These are phyloP conservation scores for Moxostoma hubbsi DNA, from an alignment of 2,797 vertebrate species.

Conservation along the genomic window DNA sequence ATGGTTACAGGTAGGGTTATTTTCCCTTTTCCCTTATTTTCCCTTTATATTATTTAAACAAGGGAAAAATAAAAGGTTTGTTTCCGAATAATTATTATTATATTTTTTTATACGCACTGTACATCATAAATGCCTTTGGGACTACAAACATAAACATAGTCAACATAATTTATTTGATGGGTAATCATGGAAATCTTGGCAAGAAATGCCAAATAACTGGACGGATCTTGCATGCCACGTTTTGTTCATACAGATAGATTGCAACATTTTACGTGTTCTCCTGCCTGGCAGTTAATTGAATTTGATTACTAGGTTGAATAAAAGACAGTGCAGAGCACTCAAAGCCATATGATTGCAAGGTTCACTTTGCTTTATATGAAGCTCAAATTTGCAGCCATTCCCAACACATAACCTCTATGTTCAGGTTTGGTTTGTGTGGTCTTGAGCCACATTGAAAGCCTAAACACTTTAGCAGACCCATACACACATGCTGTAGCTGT, in stretches of 20 bases:
- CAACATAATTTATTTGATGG: too few species aligned
- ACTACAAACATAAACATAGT: too few species aligned
- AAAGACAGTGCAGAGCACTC: constrained; percentile 30
- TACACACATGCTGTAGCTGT: constrained; percentile 3
- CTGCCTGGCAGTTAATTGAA: constrained; percentile 42
- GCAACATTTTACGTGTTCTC: constrained; percentile 24
- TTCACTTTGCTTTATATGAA: constrained; percentile 40
- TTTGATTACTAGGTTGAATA: constrained; percentile 51
- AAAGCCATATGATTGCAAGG: constrained; percentile 27
- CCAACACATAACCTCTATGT: constrained; percentile 31
- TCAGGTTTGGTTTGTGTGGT: constrained; percentile 35
- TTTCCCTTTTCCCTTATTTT: too few species aligned
- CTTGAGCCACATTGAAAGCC: constrained; percentile 29
- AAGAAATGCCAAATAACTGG: constrained; percentile 64
- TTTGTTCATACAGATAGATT: constrained; percentile 69
- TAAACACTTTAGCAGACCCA: constrained; percentile 24
- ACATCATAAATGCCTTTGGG: too few species aligned
- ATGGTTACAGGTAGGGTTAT: too few species aligned
- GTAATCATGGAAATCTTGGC: constrained; percentile 28
- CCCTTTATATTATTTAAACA: too few species aligned
- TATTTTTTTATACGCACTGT: too few species aligned
- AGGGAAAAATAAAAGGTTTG: too few species aligned
- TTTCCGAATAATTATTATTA: too few species aligned
- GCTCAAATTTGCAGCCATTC: constrained; percentile 23
- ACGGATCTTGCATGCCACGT: constrained; percentile 65